Evolutionary conservation across 2,888 invertebrate genomes (phyloP), one percentile per base, ranked within the genome.

Genomic region (Stratiomys singularior): DNA sequence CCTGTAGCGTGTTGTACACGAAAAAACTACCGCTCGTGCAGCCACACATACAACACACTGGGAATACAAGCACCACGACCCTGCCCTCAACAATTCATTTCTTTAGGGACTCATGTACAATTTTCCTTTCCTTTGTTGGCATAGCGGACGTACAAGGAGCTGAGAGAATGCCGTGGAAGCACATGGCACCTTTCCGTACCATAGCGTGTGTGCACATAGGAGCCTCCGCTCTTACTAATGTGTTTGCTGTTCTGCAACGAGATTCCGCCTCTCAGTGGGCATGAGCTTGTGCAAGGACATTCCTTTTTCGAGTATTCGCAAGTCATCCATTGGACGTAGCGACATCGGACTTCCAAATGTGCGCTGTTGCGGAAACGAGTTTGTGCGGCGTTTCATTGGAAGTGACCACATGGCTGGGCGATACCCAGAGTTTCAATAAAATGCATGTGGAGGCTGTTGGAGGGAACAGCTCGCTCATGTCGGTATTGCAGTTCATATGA

Each of bases 361-460:
- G 74, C 74, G 74, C 74, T 27, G 52, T 56, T 25, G 52, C 52
- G 9, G 44, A 37, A 60, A 74, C 44, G 30, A 5, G 58, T 44
- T 58, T 58, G 60, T 18, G 74, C 56, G 74, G 37, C 21, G 74
- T 74, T 44, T 58, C 30, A 74, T 58, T 74, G 74, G 74, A 74
- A 74, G 74, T 15, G 2, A 23, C 23, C 23, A 1, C 52, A 27
- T 37, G 71, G 28, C 56, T 72, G 71, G 56, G 52, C 74, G 44
- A 58, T 60, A 60, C 58, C 74, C 52, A 52, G n/a, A 27, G n/a
- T 28, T 28, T 11, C n/a, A 30, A 67, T 67, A 21, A 37, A 30
- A 23, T 9, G 67, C 44, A 67, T 18, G 21, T 47, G 11, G 2
- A 15, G 30, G 9, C 11, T 58, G n/a, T 3, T 58, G 37, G 30